Evolutionary conservation across 2,113 vertebrate genomes (phyloP), one percentile per base, ranked within the genome.

Genomic region (Sinocyclocheilus grahami): DNA sequence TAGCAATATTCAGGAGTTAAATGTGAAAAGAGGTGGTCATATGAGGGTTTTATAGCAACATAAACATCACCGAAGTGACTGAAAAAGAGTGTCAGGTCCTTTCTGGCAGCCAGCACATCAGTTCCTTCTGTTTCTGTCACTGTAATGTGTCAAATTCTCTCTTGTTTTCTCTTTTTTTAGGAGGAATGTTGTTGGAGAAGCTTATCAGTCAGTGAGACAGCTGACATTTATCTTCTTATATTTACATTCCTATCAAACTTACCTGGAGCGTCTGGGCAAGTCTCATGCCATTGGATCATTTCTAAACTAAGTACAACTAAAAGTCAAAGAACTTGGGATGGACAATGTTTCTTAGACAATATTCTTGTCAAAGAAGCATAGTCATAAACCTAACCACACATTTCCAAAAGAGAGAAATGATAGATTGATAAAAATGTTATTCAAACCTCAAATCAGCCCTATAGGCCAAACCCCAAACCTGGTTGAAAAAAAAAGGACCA

Each of bases 181-280:
- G 33, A 88, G 87, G 89, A 92, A 93, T 91, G 91, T 90, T 85
- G 78, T 85, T 86, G 85, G 62, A 87, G 88, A 85, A 51, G 85
- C 85, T 89, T n/a, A n/a, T n/a, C n/a, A n/a, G n/a, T n/a, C 53
- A 46, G 76, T 81, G 37, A 71, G 48, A 82, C 88, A 88, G 65
- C 78, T 89, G 88, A 84, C 81, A 82, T 90, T 83, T 42, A 24
- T 46, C 69, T 74, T 82, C 86, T 27, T n/a, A n/a, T 84, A 46
- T 85, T 85, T 76, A 60, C 48, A 72, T 86, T 88, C 87, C 65
- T 82, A 16, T 30, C n/a, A 69, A 1, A n/a, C 30, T 81, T 65
- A 69, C 69, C 58, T 46, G 51, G 16, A 75, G 22, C 30, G n/a
- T 78, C 65, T 58, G 76, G 76, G 18, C 46, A 12, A 62, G 55